Base-by-base conservation (phyloP, 1,140 invertebrate species). In the Ectropis grisescens region DNA sequence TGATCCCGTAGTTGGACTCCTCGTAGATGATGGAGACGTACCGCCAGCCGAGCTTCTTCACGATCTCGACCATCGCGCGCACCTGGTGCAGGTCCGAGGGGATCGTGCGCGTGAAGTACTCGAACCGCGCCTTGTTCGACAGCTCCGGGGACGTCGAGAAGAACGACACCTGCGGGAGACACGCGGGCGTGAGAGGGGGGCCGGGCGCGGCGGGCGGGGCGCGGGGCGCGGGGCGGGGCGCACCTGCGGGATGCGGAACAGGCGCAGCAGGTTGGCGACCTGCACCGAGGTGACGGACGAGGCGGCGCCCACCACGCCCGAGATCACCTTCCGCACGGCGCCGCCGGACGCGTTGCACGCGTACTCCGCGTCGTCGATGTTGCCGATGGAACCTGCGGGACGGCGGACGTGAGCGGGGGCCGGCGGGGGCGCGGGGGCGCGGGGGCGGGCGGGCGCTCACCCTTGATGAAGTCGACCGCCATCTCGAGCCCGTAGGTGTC, bases 391-490 rank as follows among this genome's bases (percentile, higher is more conserved):
- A 40, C 96, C 96, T 97, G 85, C 1, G 85, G 24, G 14, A 9
- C 23, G 30, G 9, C 1, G 14, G 13, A 34, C 9, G 7, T 7
- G 23, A 26, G 13, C 33, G 14, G 0, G 3, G 3, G 16, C 16
- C 16, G 8, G 3, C 16, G 16, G 8, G 16, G 8, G 16, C 16
- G 8, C 8, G 3, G 16, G 8, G 16, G 3, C 16, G 16, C 16
- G 8, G 16, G 16, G 8, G 16, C 8, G 3, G 16, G 3, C 3
- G 16, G 3, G 8, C 16, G 16, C 89, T 86, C 80, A 97, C 96
- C 95, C 90, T 97, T 95, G 41, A 98, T 98, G 64, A 98, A 98
- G 69, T 98, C 95, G 2, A 98, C 92, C 1, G 95, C 93, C 89
- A 98, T 96, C 59, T 98, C 95, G 9, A 98, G 83, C 1, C 96